Base-by-base conservation (phyloP, 2,113 vertebrate genomes). In the Ovibos moschatus region DNA sequence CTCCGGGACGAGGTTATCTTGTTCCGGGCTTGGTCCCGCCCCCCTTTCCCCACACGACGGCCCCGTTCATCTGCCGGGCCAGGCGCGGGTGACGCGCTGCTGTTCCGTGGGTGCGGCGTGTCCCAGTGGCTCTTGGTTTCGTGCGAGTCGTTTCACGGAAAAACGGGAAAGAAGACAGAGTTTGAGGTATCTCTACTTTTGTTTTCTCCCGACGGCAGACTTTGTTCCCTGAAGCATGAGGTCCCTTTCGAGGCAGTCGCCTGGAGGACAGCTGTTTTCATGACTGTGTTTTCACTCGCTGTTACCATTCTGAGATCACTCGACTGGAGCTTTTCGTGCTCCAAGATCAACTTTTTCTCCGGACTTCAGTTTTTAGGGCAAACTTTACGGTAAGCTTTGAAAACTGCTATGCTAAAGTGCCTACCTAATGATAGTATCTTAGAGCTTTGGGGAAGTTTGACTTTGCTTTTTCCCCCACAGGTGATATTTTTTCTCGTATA, bases 161-260 rank as follows among this genome's bases (percentile, higher is more conserved):
- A 55, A 60, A 33, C 9, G 45, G 74, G 21, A 30, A 57, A 78
- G 9, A 33, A 83, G 87, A 36, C 64, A 33, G 3, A 53, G 40
- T 67, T 94, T 95, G 93, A 30, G 23, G 12, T 28, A 40, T 23
- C 19, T 45, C 8, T 43, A 4, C 10, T 10, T 96, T 28, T 90
- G 25, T 4, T 92, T 57, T 95, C 43, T 97, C 33, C 88, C 84
- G 2, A 87, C 97, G 97, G 96, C 96, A 98, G 97, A 86, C 93
- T 95, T 96, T 95, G 81, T 93, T 86, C 57, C 21, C 15, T 47
- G 76, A 94, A 93, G 71, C 84, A 96, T 97, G 98, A 97, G 64
- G 47, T 10, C 79, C 88, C 88, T 76, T 95, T 95, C 50, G 33
- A 50, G 47, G 45, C 50, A 36, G 51, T 40, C 62, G 0, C 81